phyloP scores from a whole-genome alignment of 2,113 vertebrate genomes.

The Aleadryas rufinucha region DNA sequence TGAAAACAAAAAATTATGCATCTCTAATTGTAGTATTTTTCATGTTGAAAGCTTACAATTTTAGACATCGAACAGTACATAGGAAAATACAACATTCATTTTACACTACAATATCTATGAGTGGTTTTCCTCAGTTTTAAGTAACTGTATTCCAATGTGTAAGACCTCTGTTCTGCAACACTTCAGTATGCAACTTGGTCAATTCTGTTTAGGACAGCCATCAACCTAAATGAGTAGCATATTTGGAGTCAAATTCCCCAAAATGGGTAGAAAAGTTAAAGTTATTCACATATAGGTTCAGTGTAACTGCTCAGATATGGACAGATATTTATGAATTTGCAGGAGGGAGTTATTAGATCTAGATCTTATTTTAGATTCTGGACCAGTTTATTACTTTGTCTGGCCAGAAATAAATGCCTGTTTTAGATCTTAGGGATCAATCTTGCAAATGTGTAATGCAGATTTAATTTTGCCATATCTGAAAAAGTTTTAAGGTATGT shows the following conservation, averaged over 20 bases:
- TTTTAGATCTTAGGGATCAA: neutral
- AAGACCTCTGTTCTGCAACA: neutral
- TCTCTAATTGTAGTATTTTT: neutral
- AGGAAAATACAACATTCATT: neutral
- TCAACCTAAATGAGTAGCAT: neutral
- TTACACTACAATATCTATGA: neutral
- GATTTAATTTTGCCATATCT: neutral
- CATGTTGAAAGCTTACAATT: neutral
- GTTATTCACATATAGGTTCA: neutral
- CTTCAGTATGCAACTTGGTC: neutral
- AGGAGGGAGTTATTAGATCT: neutral
- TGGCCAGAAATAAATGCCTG: neutral
- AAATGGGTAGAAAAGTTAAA: neutral
- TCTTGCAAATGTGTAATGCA: neutral
- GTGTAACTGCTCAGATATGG: neutral
- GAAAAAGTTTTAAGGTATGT: neutral
- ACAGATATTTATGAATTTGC: neutral
- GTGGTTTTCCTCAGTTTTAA: neutral
- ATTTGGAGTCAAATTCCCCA: neutral
- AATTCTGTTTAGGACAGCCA: neutral
- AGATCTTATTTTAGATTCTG: neutral
- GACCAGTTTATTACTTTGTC: neutral
- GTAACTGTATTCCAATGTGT: neutral
- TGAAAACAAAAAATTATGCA: neutral
- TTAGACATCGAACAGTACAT: neutral